Conservation (phyloP, 2,113 vertebrate species). For the Vidua chalybeata region DNA sequence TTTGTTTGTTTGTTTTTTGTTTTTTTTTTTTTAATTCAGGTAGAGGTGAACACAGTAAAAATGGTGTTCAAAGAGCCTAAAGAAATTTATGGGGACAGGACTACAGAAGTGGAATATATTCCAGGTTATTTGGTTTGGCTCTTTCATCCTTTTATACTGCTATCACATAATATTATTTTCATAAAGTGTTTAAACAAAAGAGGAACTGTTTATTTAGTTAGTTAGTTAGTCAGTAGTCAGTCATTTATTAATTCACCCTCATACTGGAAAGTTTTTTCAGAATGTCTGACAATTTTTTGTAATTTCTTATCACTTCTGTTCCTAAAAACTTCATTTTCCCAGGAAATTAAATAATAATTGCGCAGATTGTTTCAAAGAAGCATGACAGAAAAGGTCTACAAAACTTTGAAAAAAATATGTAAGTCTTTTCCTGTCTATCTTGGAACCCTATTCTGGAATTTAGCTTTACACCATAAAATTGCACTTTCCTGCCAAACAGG, state of each 20-base stretch:
- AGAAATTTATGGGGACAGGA: neutral
- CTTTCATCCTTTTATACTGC: neutral
- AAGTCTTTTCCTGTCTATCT: neutral
- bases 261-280: neutral
- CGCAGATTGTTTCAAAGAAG: neutral
- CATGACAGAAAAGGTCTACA: neutral
- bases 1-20: neutral
- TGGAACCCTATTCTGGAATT: neutral
- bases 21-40: neutral
- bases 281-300: neutral
- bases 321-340: neutral
- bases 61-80: neutral
- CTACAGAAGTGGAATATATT: neutral
- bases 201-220: neutral
- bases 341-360: neutral
- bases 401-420: neutral
- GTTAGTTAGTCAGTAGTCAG: neutral
- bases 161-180: neutral
- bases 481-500: neutral
- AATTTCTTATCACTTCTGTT: neutral
- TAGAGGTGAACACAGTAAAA: neutral
- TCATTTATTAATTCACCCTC: neutral
- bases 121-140: neutral
- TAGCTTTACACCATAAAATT: neutral
- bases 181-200: neutral